These are phyloP conservation scores for Xyrichtys novacula DNA, from an alignment of 2,797 vertebrate species.

Conservation along the genomic window DNA sequence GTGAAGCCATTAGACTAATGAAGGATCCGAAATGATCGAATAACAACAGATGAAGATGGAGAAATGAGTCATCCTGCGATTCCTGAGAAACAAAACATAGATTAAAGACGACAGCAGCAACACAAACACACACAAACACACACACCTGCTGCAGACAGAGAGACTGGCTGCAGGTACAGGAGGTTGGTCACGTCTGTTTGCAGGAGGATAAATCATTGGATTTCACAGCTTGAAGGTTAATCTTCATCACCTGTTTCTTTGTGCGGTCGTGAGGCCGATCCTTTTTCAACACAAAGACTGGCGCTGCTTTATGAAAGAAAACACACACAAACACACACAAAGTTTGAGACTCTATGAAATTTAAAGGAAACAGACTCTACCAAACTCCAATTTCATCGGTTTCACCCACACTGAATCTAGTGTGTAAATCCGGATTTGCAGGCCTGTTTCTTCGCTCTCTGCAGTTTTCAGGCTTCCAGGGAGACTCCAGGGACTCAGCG, in stretches of 20 bases:
- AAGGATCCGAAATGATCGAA: no score
- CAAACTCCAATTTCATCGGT: no score
- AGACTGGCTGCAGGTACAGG: background rate
- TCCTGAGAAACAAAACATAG: no score
- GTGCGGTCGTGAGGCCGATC: background rate
- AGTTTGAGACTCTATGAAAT: no score
- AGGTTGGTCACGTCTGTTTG: background rate
- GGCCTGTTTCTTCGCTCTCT: background rate
- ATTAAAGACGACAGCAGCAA: no score
- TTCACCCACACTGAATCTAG: no score
- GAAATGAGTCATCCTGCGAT: no score
- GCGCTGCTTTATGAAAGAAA: background rate
- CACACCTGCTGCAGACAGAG: background rate
- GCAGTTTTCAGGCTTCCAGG: background rate
- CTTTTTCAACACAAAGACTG: background rate
- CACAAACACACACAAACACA: background rate
- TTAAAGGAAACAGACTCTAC: no score
- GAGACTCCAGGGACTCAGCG: background rate
- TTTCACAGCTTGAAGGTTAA: slow-evolving; percentile 2
- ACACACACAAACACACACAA: no score
- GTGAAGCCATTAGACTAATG: no score
- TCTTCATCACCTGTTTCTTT: background rate
- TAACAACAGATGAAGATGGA: no score
- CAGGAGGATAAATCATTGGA: background rate
- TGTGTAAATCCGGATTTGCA: background rate